Conservation (phyloP, 2,888 invertebrate genomes). For the Hoplodrina blanda region DNA sequence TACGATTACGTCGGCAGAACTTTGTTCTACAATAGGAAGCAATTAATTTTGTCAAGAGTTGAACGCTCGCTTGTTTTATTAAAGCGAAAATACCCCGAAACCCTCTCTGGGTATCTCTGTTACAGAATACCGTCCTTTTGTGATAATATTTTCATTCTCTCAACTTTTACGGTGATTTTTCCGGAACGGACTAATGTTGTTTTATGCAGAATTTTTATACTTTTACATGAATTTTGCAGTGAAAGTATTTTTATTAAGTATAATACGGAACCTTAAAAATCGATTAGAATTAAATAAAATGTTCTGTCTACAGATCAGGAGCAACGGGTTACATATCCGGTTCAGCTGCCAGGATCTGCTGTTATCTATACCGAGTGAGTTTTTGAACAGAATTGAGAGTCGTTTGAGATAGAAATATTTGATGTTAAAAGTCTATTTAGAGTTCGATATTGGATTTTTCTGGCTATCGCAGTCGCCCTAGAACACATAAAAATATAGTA, state of each 20-base stretch:
- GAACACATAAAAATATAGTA: no score
- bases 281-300: no score
- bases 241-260: slow-evolving; percentile 2
- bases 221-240: background rate
- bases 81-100: slow-evolving; percentile 33
- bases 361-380: no score
- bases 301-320: no score
- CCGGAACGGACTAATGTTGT: slow-evolving; percentile 10
- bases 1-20: slow-evolving; percentile 41
- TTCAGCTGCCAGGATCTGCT: no score
- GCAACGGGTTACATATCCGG: no score
- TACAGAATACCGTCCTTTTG: slow-evolving; percentile 30
- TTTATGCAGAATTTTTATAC: slow-evolving; percentile 3
- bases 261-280: no score
- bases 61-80: slow-evolving; percentile 49
- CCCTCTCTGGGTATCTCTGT: slow-evolving; percentile 20
- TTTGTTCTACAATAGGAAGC: slow-evolving; percentile 57
- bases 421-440: no score
- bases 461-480: no score
- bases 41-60: slow-evolving; percentile 63
- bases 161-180: slow-evolving; percentile 24
- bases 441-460: no score
- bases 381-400: no score
- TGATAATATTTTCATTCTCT: slow-evolving; percentile 27
- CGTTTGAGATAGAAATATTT: no score